Conservation (phyloP, 2,797 vertebrate genomes). For the Intellagama lesueurii region DNA sequence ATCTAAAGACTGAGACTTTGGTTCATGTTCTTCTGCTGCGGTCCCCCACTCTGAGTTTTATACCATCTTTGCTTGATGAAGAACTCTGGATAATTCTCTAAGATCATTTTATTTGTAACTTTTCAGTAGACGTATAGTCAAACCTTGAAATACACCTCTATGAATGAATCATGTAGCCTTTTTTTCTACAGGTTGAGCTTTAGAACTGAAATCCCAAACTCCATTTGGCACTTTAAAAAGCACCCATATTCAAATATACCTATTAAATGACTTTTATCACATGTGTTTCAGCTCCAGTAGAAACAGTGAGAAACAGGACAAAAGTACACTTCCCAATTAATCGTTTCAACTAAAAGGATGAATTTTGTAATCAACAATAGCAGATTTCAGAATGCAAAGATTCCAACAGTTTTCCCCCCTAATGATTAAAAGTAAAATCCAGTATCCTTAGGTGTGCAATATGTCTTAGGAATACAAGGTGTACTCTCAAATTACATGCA, state of each 20-base stretch:
- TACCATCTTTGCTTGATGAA: too few relatives aligned
- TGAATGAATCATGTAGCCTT: too few relatives aligned
- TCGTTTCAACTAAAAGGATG: background rate
- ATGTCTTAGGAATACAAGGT: slow-evolving; percentile 8
- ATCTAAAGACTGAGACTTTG: too few relatives aligned
- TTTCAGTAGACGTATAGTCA: too few relatives aligned
- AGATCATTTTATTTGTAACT: too few relatives aligned
- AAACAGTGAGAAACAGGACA: background rate
- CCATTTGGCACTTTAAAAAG: background rate
- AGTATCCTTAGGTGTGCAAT: background rate
- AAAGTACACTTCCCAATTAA: background rate
- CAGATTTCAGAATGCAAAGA: background rate
- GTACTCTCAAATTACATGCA: slow-evolving; percentile 23
- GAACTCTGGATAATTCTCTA: too few relatives aligned
- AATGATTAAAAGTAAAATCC: background rate
- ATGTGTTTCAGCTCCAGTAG: background rate
- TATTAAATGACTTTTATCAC: background rate
- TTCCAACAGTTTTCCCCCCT: background rate
- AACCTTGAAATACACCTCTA: too few relatives aligned
- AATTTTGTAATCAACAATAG: background rate
- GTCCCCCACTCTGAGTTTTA: too few relatives aligned
- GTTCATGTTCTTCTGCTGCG: too few relatives aligned
- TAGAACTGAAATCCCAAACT: background rate
- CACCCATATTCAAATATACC: background rate
- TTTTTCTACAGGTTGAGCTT: background rate